Evolutionary conservation across 2,888 invertebrate species (phyloP).

Genomic region (Mystacides longicornis): DNA sequence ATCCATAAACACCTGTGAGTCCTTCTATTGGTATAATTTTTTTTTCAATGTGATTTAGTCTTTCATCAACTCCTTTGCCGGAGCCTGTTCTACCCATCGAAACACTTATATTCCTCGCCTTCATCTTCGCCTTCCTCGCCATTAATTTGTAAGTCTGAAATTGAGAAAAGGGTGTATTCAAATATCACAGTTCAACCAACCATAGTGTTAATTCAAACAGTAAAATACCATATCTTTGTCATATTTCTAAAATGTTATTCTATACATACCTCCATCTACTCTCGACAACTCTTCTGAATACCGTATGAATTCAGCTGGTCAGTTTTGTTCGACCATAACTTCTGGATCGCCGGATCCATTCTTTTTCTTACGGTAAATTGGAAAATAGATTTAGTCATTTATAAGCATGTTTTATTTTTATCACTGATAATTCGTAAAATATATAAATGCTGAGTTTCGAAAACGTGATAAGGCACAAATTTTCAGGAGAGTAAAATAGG

Average conservation of each 20-base stretch:
- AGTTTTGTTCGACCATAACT: background rate
- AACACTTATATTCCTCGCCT: background rate
- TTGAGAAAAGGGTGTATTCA: background rate
- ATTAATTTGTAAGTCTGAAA: conserved; percentile 2
- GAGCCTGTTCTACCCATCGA: background rate
- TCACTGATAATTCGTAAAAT: too few relatives aligned
- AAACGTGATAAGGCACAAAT: too few relatives aligned
- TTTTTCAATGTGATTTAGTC: background rate
- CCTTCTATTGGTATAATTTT: background rate
- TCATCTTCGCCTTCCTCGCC: background rate
- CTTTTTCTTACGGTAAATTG: background rate
- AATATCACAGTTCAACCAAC: background rate
- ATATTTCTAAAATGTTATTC: background rate
- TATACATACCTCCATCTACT: conserved; percentile 5
- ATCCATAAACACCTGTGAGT: background rate
- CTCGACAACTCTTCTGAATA: background rate
- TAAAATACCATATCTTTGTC: background rate
- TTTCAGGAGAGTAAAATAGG: too few relatives aligned
- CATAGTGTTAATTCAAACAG: background rate
- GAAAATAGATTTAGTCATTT: background rate
- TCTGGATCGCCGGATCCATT: background rate
- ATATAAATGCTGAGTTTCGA: too few relatives aligned
- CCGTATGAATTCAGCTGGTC: background rate
- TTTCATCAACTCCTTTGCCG: background rate
- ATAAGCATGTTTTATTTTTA: background rate